Percentiles rank a stretch among this genome's conserved stretches.
phyloP scores from a whole-genome alignment of 2,888 invertebrate species.

The Drosophila villosipedis region DNA sequence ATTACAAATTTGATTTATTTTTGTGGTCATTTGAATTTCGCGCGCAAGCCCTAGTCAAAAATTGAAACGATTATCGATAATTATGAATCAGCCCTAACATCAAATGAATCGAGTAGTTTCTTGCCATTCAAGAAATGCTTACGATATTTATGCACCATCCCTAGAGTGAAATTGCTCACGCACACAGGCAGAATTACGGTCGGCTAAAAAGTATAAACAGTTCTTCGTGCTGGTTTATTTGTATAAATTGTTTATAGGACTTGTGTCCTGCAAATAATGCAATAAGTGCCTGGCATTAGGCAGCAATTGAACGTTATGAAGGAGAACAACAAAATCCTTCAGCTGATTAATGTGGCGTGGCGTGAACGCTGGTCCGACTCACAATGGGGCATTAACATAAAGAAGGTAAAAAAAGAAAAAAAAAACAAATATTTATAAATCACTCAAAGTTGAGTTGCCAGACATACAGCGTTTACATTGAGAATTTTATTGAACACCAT shows the following conservation, averaged over 20 bases:
- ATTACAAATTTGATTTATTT: conserved; percentile 53
- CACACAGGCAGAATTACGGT: conserved; percentile 8
- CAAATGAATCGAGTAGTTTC: neutral
- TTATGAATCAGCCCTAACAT: neutral
- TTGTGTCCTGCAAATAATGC: conserved; percentile 20
- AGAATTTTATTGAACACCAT: conserved; percentile 59
- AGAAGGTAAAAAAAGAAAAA: conserved; percentile 88
- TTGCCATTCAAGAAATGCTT: neutral
- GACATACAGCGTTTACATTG: conserved; percentile 48
- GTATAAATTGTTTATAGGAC: conserved; percentile 6
- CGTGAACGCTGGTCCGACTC: conserved; percentile 97
- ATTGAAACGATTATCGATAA: conserved; percentile 6
- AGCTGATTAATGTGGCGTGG: conserved; percentile 90
- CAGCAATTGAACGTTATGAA: conserved; percentile 71
- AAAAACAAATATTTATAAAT: neutral
- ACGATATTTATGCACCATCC: conserved; percentile 5
- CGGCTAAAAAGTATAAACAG: conserved; percentile 37
- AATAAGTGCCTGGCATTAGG: neutral
- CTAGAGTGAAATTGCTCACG: conserved; percentile 8
- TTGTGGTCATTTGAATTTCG: conserved; percentile 22
- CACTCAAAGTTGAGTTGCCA: conserved; percentile 32
- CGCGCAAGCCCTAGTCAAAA: neutral
- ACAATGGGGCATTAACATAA: conserved; percentile 98
- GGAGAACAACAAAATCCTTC: conserved; percentile 87
- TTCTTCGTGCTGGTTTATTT: conserved; percentile 13